Base-by-base conservation (phyloP, 2,113 vertebrate genomes). In the Tichodroma muraria region DNA sequence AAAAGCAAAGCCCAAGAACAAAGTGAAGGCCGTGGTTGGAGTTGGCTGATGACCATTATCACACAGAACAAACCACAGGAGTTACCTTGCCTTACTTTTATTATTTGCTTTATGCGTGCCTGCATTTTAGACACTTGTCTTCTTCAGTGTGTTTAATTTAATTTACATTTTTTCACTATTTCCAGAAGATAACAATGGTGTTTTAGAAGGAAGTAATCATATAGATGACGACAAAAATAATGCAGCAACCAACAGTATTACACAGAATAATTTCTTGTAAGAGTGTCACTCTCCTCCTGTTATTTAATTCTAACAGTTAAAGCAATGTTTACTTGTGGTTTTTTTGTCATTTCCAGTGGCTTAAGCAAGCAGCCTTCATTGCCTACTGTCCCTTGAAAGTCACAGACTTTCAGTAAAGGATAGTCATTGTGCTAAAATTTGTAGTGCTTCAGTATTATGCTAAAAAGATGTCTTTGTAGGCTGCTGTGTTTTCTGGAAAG, bases 41-140 rank as follows among this genome's bases (percentile, higher is more conserved):
- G 21, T 13, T 60, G 37, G 8, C 40, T 2, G 3, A 11, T 82
- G 47, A 19, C 56, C 23, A 4, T 47, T 73, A 22, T 42, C 65
- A 33, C 50, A 33, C 18, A 54, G 61, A 84, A 16, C 28, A 65
- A 64, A 14, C 22, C 1, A 0, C 4, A 52, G 53, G 70, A 60
- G 11, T 81, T 77, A 8, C 0, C 33, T 69, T 69, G 45, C 12
- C 54, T 82, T 11, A n/a, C n/a, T 2, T 4, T 0, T 50, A 6
- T 64, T 50, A 13, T 15, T 85, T 87, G 25, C 28, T 76, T 53
- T 42, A 8, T 31, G 18, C 7, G 5, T 54, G 11, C 23, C 49
- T 81, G 61, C 10, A 2, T 82, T 65, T 88, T 52, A 88, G 50
- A 10, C 24, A 23, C 4, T 0, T 14, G 1, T n/a, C 4, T 71